These are phyloP conservation scores for Myotis davidii DNA, from an alignment of 2,113 vertebrate species.

Conservation along the genomic window DNA sequence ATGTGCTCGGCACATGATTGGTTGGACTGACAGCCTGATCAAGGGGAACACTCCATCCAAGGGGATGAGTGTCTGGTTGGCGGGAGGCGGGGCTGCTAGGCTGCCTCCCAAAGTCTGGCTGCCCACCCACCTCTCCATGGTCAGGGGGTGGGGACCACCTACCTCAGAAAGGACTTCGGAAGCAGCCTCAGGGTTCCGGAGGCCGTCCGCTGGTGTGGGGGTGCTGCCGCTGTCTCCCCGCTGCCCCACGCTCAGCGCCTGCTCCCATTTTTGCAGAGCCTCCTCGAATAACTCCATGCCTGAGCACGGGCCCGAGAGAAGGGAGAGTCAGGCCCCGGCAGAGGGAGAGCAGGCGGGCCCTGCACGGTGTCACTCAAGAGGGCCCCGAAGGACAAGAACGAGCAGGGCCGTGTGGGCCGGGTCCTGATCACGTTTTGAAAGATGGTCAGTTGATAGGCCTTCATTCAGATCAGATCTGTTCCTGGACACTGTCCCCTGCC, in stretches of 20 bases:
- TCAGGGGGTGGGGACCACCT: neutral
- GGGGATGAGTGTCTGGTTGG: neutral
- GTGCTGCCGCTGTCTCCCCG: conserved; percentile 83
- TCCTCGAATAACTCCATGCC: conserved; percentile 99
- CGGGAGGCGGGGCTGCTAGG: accelerated
- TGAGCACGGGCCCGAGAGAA: conserved; percentile 55
- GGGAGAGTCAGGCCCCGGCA: neutral
- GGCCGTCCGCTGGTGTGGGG: conserved; percentile 76
- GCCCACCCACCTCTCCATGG: too few species aligned
- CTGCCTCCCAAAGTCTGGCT: neutral
- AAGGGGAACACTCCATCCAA: neutral
- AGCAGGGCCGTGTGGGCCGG: accelerated
- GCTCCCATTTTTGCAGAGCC: conserved; percentile 97
- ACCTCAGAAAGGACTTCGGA: conserved; percentile 85
- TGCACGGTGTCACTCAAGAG: neutral
- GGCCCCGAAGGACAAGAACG: accelerated
- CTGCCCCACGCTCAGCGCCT: conserved; percentile 93
- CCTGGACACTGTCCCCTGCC: neutral
- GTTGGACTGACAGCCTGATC: accelerated
- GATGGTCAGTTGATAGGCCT: neutral
- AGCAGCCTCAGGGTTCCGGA: conserved; percentile 74
- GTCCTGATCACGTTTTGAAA: neutral
- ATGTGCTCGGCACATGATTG: accelerated
- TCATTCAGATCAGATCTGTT: neutral
- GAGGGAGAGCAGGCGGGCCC: neutral